Base-by-base conservation (phyloP, 1,140 invertebrate species). In the Lasioglossum albipes region DNA sequence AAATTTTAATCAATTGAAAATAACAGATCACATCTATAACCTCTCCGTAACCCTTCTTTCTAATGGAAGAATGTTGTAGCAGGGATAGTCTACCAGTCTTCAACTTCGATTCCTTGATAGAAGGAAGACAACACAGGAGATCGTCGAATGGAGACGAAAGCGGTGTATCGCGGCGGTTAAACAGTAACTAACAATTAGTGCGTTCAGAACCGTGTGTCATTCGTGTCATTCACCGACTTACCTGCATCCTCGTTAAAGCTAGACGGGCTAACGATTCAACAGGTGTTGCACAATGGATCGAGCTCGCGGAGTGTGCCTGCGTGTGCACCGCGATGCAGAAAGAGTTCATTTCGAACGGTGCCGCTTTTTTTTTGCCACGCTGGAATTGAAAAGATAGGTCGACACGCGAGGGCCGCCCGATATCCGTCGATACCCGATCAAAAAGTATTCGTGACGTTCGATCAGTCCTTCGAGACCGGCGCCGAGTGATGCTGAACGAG, bases 201-300 rank as follows among this genome's bases (percentile, higher is more conserved):
- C 54, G 62, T 62, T 66, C 59, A 31, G 22, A 64, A 70, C 57
- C 67, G 36, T 73, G 67, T 22, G 66, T 31, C 64, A 65, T 41
- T 54, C 68, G 85, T 79, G 85, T 87, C 86, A 75, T 87, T 87
- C 85, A 76, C 75, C 79, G 82, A 84, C 86, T 87, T 87, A 87
- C 83, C 85, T 88, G 86, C 72, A 83, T 82, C 81, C 83, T 82
- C 82, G 86, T 87, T 87, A 85, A 87, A 87, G 77, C 82, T 79
- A 86, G 84, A 83, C 85, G 75, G 54, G 77, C 74, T 85, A 88
- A 88, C 83, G 86, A 88, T 87, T 88, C 86, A 88, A 88, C 86
- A 88, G 86, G 86, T 88, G 86, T 88, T 87, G 86, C 86, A 76
- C 83, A 83, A 65, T 78, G 84, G 59, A 75, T 76, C 80, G 81